Evolutionary conservation across 2,888 invertebrate genomes (phyloP).

Genomic region (Tuta absoluta): DNA sequence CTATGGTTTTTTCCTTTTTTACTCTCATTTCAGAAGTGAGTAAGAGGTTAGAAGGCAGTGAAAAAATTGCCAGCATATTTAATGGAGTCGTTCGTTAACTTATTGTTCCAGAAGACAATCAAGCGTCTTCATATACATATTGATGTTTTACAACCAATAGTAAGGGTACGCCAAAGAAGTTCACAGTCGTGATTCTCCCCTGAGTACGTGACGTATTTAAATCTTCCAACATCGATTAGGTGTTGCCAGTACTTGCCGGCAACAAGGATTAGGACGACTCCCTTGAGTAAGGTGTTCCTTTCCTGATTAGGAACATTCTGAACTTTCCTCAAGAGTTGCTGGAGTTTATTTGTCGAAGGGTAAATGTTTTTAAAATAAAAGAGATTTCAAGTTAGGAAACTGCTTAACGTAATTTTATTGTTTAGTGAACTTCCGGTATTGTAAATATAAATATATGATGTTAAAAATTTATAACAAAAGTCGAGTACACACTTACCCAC

Average conservation of each 20-base stretch:
- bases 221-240: conserved; percentile 54
- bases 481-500: no score
- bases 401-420: not conserved
- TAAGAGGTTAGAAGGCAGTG: no score
- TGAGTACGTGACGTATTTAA: conserved; percentile 58
- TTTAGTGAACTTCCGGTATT: not conserved
- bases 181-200: conserved; percentile 40
- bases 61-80: no score
- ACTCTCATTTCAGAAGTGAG: no score
- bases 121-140: no score
- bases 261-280: conserved; percentile 7
- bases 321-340: not conserved
- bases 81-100: no score
- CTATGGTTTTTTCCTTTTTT: no score
- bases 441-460: no score
- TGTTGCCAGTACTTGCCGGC: conserved; percentile 40
- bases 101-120: no score
- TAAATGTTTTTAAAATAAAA: conserved; percentile 7
- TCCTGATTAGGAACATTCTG: conserved; percentile 9
- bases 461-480: no score
- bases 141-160: conserved; percentile 25
- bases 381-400: not conserved
- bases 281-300: conserved; percentile 12
- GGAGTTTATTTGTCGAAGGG: not conserved
- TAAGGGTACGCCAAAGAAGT: conserved; percentile 42